Percentiles rank a stretch among this genome's conserved stretches.
Conservation (phyloP, 2,113 vertebrate species). For the Zapus hudsonius region DNA sequence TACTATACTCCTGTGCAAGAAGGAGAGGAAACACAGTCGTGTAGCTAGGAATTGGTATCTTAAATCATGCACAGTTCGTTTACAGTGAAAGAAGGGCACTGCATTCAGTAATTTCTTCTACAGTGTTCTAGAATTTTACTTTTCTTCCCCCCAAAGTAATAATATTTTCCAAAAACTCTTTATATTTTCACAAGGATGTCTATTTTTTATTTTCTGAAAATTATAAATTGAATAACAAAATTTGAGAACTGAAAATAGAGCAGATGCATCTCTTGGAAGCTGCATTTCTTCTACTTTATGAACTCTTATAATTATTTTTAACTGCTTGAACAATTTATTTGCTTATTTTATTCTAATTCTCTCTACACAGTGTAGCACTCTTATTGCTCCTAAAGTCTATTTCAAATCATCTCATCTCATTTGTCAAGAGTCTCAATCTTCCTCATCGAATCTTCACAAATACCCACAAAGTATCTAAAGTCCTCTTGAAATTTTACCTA, state of each 20-base stretch:
- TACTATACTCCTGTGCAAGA: not conserved
- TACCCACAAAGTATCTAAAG: not conserved
- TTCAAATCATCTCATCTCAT: conserved; percentile 9
- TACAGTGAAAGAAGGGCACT: not conserved
- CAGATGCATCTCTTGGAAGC: not conserved
- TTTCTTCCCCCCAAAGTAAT: not conserved
- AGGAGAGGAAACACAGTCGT: not conserved
- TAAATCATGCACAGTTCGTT: not conserved
- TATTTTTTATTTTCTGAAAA: conserved; percentile 7
- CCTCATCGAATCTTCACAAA: not conserved
- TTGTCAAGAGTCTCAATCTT: conserved; percentile 27
- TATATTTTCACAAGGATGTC: not conserved
- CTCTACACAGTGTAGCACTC: not conserved
- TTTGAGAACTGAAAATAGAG: not conserved
- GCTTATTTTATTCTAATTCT: not conserved
- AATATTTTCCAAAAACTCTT: not conserved
- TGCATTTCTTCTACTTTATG: not conserved
- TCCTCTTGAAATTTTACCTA: not conserved
- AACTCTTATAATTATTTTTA: not conserved
- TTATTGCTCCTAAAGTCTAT: conserved; percentile 9
- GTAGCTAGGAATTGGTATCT: not conserved
- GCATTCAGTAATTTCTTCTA: not conserved
- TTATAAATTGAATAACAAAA: not conserved
- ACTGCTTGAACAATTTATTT: not conserved
- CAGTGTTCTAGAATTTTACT: not conserved